Conservation (phyloP, 2,113 vertebrate genomes). For the Nesoenas mayeri region DNA sequence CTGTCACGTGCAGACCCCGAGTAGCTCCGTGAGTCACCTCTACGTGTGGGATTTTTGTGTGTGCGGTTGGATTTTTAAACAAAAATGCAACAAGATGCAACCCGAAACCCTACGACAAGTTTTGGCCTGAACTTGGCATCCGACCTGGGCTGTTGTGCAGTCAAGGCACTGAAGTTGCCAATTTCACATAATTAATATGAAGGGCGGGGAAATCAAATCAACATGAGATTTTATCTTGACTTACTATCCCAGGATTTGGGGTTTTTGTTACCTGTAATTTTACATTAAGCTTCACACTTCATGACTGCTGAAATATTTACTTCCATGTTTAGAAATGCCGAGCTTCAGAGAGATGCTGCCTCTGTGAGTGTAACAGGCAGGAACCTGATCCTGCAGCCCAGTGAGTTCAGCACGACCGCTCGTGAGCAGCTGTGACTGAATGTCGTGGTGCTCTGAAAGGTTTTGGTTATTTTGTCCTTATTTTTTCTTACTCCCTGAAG, state of each 20-base stretch:
- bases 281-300: not conserved
- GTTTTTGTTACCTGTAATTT: not conserved
- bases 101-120: conserved; percentile 38
- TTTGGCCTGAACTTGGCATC: conserved; percentile 65
- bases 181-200: conserved; percentile 51
- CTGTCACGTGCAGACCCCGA: not conserved
- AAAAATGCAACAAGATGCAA: not conserved
- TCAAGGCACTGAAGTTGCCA: conserved; percentile 38
- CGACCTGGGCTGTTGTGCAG: not conserved
- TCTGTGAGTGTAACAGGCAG: not conserved
- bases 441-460: not conserved
- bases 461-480: not conserved
- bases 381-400: not conserved
- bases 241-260: not conserved
- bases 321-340: not conserved
- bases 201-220: conserved; percentile 44
- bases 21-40: not conserved
- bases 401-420: not conserved
- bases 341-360: not conserved
- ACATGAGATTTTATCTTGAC: conserved; percentile 45
- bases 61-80: not conserved
- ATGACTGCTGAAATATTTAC: not conserved
- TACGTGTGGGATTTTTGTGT: not conserved
- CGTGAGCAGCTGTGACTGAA: not conserved
- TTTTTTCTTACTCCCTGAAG: not conserved